Evolutionary conservation across 2,888 invertebrate genomes (phyloP).

Genomic region (Horisme vitalbata): DNA sequence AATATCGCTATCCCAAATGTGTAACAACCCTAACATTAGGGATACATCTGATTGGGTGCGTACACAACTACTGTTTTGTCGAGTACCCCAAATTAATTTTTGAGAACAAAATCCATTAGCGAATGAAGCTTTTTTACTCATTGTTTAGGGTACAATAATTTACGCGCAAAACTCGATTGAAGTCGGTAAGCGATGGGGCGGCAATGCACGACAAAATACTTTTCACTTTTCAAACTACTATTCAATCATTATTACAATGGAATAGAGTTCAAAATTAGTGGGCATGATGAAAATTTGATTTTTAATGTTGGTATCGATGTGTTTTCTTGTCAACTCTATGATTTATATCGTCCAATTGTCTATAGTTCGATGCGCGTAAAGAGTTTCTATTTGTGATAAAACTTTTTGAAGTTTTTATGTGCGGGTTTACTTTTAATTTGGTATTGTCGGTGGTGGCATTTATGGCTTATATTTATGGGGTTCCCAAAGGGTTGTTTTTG

Average conservation of each 20-base stretch:
- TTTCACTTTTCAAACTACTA: background rate
- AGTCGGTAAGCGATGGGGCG: slow-evolving; percentile 77
- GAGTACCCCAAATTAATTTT: slow-evolving; percentile 81
- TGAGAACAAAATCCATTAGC: slow-evolving; percentile 81
- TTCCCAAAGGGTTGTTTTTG: slow-evolving; percentile 49
- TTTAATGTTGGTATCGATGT: slow-evolving; percentile 46
- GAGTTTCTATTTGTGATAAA: slow-evolving; percentile 71
- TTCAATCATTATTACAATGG: slow-evolving; percentile 25
- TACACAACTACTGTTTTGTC: slow-evolving; percentile 66
- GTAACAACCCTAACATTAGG: slow-evolving; percentile 45
- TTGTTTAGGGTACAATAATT: slow-evolving; percentile 80
- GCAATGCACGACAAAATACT: slow-evolving; percentile 43
- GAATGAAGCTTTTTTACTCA: slow-evolving; percentile 70
- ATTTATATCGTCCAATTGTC: slow-evolving; percentile 77
- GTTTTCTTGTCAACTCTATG: slow-evolving; percentile 79
- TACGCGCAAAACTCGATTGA: slow-evolving; percentile 75
- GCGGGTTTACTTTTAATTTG: slow-evolving; percentile 75
- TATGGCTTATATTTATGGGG: slow-evolving; percentile 68
- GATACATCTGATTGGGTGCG: slow-evolving; percentile 68
- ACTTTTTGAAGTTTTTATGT: slow-evolving; percentile 63
- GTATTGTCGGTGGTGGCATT: slow-evolving; percentile 69
- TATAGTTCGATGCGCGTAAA: slow-evolving; percentile 76
- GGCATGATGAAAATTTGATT: slow-evolving; percentile 13
- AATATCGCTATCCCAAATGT: background rate
- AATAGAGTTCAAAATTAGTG: slow-evolving; percentile 38